Evolutionary conservation across 2,797 vertebrate genomes (phyloP), one percentile per base, ranked within the genome.

Genomic region (Diglossa cyanea): DNA sequence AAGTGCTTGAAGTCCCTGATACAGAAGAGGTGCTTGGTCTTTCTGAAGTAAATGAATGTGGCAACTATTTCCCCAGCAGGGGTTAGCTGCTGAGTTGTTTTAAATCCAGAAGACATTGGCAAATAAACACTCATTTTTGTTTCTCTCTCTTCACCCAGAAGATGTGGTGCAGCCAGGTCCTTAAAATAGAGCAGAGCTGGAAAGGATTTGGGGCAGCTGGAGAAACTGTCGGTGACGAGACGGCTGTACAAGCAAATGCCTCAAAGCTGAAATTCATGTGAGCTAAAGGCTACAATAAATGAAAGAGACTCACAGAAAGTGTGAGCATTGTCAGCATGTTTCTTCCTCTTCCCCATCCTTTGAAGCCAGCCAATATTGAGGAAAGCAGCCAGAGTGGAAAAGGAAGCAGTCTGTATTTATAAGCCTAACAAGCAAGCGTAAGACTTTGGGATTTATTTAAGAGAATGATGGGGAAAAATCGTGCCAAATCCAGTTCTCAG

Each of bases 301-400:
- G 70, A 89, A 93, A 57, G 35, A 87, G 57, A 81, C 55, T 72
- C 85, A 45, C 70, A 84, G 68, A 90, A 88, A 93, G 54, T 55
- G n/a, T 77, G 48, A 60, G 24, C 73, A 55, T 31, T 84, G 93
- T 93, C 88, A 92, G 81, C 54, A 55, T 37, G 73, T 80, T 84
- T 81, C 73, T 66, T 83, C 62, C 63, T 88, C 16, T 71, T 85
- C 57, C 25, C 50, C 1, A 0, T 80, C 50, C 68, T 86, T 87
- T 91, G 86, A 86, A 94, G 73, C 47, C 68, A 90, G 81, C 45
- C 90, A 89, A 31, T 60, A 77, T 31, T 4, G 8, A 74, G 67
- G 74, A 91, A 95, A 76, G 83, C 78, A 82, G 84, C 57, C 90
- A 92, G 86, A 91, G 70, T 2, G 30, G 75, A 90, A 95, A 89